These are phyloP conservation scores for Catharus ustulatus DNA, from an alignment of 2,797 vertebrate genomes.

Conservation along the genomic window DNA sequence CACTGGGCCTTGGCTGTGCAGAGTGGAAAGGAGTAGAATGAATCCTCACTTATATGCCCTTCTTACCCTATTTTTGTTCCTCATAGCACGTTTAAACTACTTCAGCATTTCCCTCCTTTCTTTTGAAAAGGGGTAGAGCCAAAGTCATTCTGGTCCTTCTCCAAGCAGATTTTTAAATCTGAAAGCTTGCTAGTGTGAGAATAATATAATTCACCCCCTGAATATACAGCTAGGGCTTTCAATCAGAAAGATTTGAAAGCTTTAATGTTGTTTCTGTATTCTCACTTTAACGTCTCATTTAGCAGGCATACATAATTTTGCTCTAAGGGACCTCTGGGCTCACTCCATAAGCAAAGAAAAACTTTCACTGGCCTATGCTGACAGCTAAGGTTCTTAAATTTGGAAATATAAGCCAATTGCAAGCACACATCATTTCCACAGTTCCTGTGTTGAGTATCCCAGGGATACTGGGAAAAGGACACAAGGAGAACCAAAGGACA, in stretches of 20 bases:
- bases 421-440: background rate
- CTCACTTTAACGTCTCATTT: constrained; percentile 32
- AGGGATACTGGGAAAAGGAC: background rate
- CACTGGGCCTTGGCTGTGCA: background rate
- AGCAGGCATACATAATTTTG: background rate
- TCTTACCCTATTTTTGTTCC: background rate
- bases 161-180: background rate
- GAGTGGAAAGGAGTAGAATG: background rate
- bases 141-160: background rate
- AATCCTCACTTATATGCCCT: background rate
- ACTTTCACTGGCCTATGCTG: background rate
- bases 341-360: constrained; percentile 10
- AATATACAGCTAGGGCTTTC: constrained; percentile 3
- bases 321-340: constrained; percentile 25
- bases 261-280: constrained; percentile 11
- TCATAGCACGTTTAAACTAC: background rate
- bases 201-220: background rate
- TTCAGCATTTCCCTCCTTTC: background rate
- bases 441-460: background rate
- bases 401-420: background rate
- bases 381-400: background rate
- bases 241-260: constrained; percentile 14
- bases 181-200: background rate
- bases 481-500: background rate
- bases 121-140: background rate